A percentile compares a stretch with the other conserved stretches of the same genome.
Conservation (phyloP, 2,888 invertebrate genomes). For the Orthonevra nobilis region DNA sequence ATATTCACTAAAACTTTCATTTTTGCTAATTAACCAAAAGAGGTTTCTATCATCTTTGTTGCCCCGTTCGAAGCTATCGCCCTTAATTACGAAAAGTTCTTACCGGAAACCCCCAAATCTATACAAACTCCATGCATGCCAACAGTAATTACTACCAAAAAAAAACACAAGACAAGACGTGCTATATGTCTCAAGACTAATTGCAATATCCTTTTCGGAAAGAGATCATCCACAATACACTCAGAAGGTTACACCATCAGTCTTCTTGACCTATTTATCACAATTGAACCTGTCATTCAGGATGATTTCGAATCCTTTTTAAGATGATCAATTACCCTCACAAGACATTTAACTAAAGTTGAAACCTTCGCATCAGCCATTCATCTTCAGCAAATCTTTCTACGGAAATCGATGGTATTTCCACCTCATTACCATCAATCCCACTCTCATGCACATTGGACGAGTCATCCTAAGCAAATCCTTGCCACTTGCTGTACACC, state of each 20-base stretch:
- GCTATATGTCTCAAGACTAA: no score
- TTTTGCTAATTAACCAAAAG: no score
- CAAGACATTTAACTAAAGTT: slow-evolving; percentile 10
- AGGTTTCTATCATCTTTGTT: no score
- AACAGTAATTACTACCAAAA: no score
- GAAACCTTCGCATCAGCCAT: slow-evolving; percentile 1
- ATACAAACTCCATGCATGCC: no score
- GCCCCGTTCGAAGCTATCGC: no score
- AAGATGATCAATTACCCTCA: slow-evolving; percentile 27
- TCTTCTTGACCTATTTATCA: slow-evolving; percentile 36
- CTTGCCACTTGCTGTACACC: no score
- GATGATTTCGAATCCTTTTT: slow-evolving; percentile 16
- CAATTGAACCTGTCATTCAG: slow-evolving; percentile 20
- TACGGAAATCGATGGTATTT: slow-evolving; percentile 20
- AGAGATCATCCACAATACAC: background rate
- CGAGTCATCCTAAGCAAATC: background rate
- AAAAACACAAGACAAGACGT: no score
- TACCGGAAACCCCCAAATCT: no score
- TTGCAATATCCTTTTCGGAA: no score
- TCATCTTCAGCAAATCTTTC: background rate
- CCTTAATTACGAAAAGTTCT: no score
- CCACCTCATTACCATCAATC: slow-evolving; percentile 31
- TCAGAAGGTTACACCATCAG: background rate
- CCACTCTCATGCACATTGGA: background rate
- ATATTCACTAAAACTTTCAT: no score